Evolutionary conservation across 2,113 vertebrate genomes (phyloP).

Genomic region (Vicugna pacos): DNA sequence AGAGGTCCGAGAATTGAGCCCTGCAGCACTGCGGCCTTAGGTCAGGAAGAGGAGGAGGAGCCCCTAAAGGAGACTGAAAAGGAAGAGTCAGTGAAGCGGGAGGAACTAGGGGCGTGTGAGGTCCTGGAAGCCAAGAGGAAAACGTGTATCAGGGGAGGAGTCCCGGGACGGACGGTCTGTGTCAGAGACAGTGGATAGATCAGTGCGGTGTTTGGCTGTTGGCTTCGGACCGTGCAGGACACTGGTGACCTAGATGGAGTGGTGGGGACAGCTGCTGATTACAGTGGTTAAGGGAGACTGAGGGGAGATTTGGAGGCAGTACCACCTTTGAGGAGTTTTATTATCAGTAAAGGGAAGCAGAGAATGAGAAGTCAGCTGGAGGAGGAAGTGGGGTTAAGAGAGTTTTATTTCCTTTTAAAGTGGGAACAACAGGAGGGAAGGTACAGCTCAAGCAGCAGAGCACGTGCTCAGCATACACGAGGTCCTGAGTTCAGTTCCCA

Average conservation of each 20-base stretch:
- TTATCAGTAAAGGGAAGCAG: not conserved
- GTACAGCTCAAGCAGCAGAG: no score
- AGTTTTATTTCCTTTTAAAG: not conserved
- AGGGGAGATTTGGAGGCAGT: not conserved
- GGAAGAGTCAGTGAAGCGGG: not conserved
- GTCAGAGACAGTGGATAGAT: not conserved
- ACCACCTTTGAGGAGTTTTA: not conserved
- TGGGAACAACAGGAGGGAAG: not conserved
- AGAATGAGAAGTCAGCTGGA: not conserved
- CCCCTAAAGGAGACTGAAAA: not conserved
- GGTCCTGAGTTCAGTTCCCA: no score
- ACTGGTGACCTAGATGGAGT: not conserved
- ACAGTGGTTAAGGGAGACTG: not conserved
- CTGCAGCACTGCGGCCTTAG: not conserved
- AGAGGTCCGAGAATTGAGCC: not conserved
- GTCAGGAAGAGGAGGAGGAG: not conserved
- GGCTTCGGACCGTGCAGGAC: not conserved
- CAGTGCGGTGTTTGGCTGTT: not conserved
- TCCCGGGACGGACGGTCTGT: not conserved
- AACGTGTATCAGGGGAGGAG: not conserved
- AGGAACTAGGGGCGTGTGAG: not conserved
- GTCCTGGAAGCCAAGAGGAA: not conserved
- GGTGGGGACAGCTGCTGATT: not conserved
- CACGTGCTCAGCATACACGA: no score
- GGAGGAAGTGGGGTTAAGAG: not conserved